phyloP scores from a whole-genome alignment of 2,797 vertebrate genomes.

The Cyprinella venusta region DNA sequence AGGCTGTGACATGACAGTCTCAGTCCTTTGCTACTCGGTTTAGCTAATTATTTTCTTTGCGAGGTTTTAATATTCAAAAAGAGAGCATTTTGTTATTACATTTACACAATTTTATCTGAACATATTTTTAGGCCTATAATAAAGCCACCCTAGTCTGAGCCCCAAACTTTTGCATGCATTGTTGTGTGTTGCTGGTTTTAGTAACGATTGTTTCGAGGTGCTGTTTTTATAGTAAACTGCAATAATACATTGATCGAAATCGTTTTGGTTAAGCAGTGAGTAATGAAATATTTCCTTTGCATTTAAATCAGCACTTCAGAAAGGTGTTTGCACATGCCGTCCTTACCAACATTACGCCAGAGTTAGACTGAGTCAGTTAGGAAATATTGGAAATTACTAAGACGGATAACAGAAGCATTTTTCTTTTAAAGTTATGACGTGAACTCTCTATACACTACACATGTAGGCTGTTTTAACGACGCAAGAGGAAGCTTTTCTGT shows the following conservation, averaged over 20 bases:
- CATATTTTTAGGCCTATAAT: no score
- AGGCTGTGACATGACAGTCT: neutral
- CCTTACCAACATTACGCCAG: no score
- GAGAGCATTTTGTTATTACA: no score
- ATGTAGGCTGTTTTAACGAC: neutral
- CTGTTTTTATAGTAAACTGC: neutral
- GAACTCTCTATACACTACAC: neutral
- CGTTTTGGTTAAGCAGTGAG: neutral
- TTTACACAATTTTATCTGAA: no score
- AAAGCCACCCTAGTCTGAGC: neutral
- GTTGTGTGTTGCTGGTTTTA: neutral
- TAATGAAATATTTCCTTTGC: neutral
- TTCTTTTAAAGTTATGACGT: neutral
- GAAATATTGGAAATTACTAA: neutral
- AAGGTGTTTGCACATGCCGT: neutral
- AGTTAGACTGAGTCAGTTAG: neutral
- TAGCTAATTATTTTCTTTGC: no score
- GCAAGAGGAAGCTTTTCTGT: neutral
- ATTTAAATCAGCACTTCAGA: neutral
- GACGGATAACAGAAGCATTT: neutral
- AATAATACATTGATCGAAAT: neutral
- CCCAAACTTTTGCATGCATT: neutral
- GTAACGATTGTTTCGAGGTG: neutral
- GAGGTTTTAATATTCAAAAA: no score
- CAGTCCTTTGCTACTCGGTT: neutral